A percentile compares a stretch with the other conserved stretches of the same genome.
phyloP scores from a whole-genome alignment of 1,140 invertebrate species.

The Euwallacea similis region DNA sequence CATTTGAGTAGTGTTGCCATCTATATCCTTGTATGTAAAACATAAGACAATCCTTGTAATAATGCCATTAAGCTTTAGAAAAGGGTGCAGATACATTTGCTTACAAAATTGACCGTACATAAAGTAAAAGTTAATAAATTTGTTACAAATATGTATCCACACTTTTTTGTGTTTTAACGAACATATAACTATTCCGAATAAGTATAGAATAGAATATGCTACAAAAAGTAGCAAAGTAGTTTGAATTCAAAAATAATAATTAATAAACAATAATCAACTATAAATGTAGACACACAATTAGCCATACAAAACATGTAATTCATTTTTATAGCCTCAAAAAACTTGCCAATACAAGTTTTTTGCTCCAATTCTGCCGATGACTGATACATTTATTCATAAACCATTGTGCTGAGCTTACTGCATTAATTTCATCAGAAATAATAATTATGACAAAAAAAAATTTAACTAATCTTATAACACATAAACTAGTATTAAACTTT shows the following conservation, averaged over 20 bases:
- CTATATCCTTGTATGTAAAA: no score
- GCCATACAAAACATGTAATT: not conserved
- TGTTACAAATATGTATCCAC: not conserved
- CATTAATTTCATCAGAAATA: not conserved
- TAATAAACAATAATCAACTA: no score
- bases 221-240: no score
- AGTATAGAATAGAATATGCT: not conserved
- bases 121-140: not conserved
- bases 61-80: no score
- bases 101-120: not conserved
- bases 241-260: no score
- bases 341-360: not conserved
- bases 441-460: not conserved
- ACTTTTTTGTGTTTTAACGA: not conserved
- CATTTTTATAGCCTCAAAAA: not conserved
- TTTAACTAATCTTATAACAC: not conserved
- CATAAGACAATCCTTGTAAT: no score
- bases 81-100: not conserved
- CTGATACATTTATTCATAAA: not conserved
- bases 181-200: not conserved
- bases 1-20: no score
- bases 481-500: not conserved
- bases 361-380: not conserved
- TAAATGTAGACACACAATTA: not conserved
- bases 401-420: not conserved